Base-by-base conservation (phyloP, 2,797 vertebrate genomes). In the Lacerta bilineata region DNA sequence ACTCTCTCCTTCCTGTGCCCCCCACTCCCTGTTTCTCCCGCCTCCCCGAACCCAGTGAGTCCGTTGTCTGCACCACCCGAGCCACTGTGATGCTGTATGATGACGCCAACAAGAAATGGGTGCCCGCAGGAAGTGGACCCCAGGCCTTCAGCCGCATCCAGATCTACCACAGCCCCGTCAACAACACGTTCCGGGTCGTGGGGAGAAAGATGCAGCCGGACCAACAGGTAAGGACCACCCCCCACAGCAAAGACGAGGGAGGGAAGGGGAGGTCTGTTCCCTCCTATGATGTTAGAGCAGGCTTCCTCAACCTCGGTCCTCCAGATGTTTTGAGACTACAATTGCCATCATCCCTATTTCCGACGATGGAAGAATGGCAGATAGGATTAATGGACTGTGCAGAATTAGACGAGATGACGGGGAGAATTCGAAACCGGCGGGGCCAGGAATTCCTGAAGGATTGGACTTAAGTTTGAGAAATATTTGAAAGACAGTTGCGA, bases 1-100 rank as follows among this genome's bases (percentile, higher is more conserved):
- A 15, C 33, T 86, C 66, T 81, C 78, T 91, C 72, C 82, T 41
- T 76, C 46, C 55, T 6, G 33, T 86, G 76, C 86, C 10, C 39
- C 75, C 84, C 43, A 43, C 7, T 87, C 23, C 29, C 27, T 27
- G 46, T 29, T 23, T 27, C 10, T n/a, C 27, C 20, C 3, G 5
- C 29, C 17, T 4, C 13, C 5, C 23, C 25, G 18, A 75, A 2
- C 0, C 0, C 93, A 99, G 98, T 77, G 98, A 99, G 96, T 97
- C 96, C 0, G 98, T 98, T 86, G 96, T 98, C 91, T 98, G 98
- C 96, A 98, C 98, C 90, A 98, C 98, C 90, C 97, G 98, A 86
- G 98, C 98, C 90, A 98, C 98, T 1, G 98, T 99, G 93, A 99
- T 99, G 98, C 95, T 98, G 87, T 99, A 99, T 0, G 98, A 99